These are phyloP conservation scores for Phoxinus dragarum DNA, from an alignment of 2,797 vertebrate species.

Conservation along the genomic window DNA sequence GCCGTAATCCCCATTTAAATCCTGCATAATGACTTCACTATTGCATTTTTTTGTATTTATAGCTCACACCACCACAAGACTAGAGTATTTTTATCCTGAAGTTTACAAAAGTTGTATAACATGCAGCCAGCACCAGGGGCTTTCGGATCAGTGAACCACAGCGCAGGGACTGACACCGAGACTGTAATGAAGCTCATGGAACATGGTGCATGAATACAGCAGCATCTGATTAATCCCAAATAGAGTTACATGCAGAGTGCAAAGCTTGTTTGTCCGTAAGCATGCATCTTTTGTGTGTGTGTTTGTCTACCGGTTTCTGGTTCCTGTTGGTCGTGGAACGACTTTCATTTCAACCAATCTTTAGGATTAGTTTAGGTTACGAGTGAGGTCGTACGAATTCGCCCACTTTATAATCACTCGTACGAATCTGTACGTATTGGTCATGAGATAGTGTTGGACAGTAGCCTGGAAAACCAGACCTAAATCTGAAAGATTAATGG, in stretches of 20 bases:
- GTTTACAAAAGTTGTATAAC: conserved; percentile 32
- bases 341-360: not conserved
- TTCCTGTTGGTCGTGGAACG: not conserved
- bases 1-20: conserved; percentile 39
- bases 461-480: too few relatives aligned
- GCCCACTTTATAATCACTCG: too few relatives aligned
- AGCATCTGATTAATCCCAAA: conserved; percentile 70
- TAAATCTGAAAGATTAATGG: too few relatives aligned
- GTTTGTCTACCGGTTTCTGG: not conserved
- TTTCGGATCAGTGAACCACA: conserved; percentile 65
- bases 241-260: conserved; percentile 64
- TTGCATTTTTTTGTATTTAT: conserved; percentile 40
- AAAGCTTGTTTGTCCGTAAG: conserved; percentile 39
- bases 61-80: not conserved
- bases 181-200: conserved; percentile 74
- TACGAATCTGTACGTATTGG: too few relatives aligned
- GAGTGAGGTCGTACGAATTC: too few relatives aligned
- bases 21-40: conserved; percentile 40
- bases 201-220: conserved; percentile 69
- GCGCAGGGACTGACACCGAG: conserved; percentile 62
- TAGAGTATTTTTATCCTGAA: conserved; percentile 19
- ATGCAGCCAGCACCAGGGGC: conserved; percentile 45
- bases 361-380: not conserved
- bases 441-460: too few relatives aligned
- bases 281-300: not conserved